Conservation (phyloP, 2,888 invertebrate genomes). For the Cryptus viduatorius region DNA sequence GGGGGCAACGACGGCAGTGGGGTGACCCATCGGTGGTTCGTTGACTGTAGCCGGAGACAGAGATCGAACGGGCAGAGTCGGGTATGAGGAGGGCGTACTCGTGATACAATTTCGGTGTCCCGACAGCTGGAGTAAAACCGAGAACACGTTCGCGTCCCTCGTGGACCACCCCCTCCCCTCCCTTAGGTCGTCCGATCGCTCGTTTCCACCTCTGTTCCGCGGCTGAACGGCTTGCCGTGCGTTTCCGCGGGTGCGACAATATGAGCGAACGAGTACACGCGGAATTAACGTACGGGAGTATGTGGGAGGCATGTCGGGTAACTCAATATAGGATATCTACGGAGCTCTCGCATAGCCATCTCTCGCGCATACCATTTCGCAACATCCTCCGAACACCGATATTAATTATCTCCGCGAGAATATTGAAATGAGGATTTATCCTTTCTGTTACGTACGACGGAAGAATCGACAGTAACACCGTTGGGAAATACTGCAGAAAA, state of each 20-base stretch:
- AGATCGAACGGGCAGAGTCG: slow-evolving; percentile 61
- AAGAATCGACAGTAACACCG: slow-evolving; percentile 29
- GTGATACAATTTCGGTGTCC: slow-evolving; percentile 64
- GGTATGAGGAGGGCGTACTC: slow-evolving; percentile 57
- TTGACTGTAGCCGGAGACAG: slow-evolving; percentile 57
- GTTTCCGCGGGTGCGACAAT: slow-evolving; percentile 6
- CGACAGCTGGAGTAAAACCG: slow-evolving; percentile 64
- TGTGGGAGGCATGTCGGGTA: background rate
- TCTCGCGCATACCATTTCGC: background rate
- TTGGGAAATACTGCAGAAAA: slow-evolving; percentile 16
- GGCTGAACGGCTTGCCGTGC: slow-evolving; percentile 4
- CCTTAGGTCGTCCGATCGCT: slow-evolving; percentile 42
- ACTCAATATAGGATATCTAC: slow-evolving; percentile 10
- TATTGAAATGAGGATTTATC: slow-evolving; percentile 76
- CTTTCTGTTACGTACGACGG: slow-evolving; percentile 51
- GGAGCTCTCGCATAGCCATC: slow-evolving; percentile 32
- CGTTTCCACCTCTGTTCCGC: slow-evolving; percentile 42
- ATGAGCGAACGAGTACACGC: slow-evolving; percentile 7
- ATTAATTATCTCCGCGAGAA: slow-evolving; percentile 71
- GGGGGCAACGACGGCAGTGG: background rate
- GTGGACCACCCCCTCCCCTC: slow-evolving; percentile 6
- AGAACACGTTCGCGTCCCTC: slow-evolving; percentile 59
- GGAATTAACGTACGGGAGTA: background rate
- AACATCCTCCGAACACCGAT: slow-evolving; percentile 42
- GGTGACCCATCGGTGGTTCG: slow-evolving; percentile 39